Conservation (phyloP, 1,140 invertebrate species). For the Drosophila bipectinata region DNA sequence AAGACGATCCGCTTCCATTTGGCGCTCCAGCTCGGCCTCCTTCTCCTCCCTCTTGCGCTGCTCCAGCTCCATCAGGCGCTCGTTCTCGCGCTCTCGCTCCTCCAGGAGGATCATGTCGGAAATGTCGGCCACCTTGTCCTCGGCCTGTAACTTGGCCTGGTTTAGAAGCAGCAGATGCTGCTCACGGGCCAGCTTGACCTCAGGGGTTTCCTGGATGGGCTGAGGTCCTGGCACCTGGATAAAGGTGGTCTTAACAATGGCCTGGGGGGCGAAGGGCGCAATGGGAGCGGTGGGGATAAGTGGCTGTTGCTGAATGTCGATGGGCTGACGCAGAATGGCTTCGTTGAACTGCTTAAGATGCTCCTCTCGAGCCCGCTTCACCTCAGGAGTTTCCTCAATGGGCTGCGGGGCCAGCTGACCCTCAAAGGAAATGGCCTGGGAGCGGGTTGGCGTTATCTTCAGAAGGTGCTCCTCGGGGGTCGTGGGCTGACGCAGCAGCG, state of each 20-base stretch:
- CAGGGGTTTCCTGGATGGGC: slow-evolving; percentile 45
- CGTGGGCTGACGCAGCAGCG: slow-evolving; percentile 36
- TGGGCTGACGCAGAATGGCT: slow-evolving; percentile 35
- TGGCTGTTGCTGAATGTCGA: slow-evolving; percentile 30
- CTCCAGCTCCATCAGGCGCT: slow-evolving; percentile 53
- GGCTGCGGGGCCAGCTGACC: slow-evolving; percentile 10
- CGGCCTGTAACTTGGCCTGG: slow-evolving; percentile 48
- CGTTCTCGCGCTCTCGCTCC: slow-evolving; percentile 52
- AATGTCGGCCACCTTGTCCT: slow-evolving; percentile 63
- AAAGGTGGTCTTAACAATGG: slow-evolving; percentile 29
- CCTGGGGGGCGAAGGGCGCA: slow-evolving; percentile 17
- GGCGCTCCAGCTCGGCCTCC: slow-evolving; percentile 43
- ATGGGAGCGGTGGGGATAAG: slow-evolving; percentile 15
- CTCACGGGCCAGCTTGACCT: slow-evolving; percentile 44
- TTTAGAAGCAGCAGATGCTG: slow-evolving; percentile 60
- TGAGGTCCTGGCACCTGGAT: slow-evolving; percentile 5
- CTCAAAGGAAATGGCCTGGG: slow-evolving; percentile 9
- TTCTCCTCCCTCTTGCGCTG: slow-evolving; percentile 50
- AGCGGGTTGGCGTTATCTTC: slow-evolving; percentile 20
- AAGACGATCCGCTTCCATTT: slow-evolving; percentile 53
- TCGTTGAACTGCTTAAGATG: slow-evolving; percentile 68
- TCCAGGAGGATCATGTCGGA: slow-evolving; percentile 48
- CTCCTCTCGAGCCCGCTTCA: slow-evolving; percentile 65
- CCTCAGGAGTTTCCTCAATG: slow-evolving; percentile 60
- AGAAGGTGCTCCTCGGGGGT: slow-evolving; percentile 22